Evolutionary conservation across 1,140 invertebrate genomes (phyloP).

Genomic region (Penaeus indicus): DNA sequence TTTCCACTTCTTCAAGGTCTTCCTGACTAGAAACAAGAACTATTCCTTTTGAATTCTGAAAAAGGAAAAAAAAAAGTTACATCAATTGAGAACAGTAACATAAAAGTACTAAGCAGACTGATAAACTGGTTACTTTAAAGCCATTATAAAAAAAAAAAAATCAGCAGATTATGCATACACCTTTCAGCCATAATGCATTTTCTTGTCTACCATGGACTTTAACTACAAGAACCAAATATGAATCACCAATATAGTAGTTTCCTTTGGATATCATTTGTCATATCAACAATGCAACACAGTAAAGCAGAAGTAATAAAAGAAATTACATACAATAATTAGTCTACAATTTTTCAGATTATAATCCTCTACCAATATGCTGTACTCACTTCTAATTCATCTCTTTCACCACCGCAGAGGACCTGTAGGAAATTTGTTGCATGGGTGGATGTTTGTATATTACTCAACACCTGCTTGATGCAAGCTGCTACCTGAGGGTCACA

Average conservation of each 20-base stretch:
- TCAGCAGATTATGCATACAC: too few species aligned
- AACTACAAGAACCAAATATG: too few species aligned
- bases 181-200: too few species aligned
- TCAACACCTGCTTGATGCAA: slow-evolving; percentile 18
- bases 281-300: too few species aligned
- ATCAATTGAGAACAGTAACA: neutral
- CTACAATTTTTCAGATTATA: neutral
- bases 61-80: neutral
- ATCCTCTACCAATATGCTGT: neutral
- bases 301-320: neutral
- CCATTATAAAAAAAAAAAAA: too few species aligned
- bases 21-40: slow-evolving; percentile 40
- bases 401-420: slow-evolving; percentile 29
- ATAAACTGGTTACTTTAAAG: neutral
- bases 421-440: slow-evolving; percentile 52
- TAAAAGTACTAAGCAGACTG: too few species aligned
- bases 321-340: neutral
- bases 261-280: too few species aligned
- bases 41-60: slow-evolving; percentile 38
- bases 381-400: slow-evolving; percentile 39
- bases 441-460: neutral
- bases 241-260: too few species aligned
- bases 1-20: slow-evolving; percentile 43
- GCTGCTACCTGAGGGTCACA: slow-evolving; percentile 6
- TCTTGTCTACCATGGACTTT: too few species aligned